Percentiles rank a stretch among this genome's conserved stretches.
phyloP scores from a whole-genome alignment of 2,888 invertebrate genomes.

The Lasioglossum marginatum region DNA sequence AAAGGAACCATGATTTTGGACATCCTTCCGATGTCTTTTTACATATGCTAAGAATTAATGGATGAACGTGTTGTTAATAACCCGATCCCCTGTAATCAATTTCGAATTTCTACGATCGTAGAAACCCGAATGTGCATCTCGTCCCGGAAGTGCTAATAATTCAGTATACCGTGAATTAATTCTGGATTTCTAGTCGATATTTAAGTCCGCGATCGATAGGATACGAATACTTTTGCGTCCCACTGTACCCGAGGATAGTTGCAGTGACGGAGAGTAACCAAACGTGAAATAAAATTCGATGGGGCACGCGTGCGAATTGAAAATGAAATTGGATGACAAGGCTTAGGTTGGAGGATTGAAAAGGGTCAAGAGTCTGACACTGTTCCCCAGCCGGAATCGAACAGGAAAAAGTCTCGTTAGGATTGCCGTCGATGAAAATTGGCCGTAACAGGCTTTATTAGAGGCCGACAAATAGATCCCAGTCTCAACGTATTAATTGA shows the following conservation, averaged over 20 bases:
- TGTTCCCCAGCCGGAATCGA: conserved; percentile 1
- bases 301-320: neutral
- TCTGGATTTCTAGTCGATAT: neutral
- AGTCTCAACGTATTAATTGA: conserved; percentile 65
- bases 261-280: neutral
- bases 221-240: neutral
- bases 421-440: conserved; percentile 58
- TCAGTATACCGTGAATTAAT: neutral
- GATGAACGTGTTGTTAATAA: neutral
- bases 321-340: neutral
- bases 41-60: neutral
- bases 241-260: neutral
- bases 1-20: too few species aligned
- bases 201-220: neutral
- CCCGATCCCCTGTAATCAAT: neutral
- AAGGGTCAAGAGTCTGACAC: conserved; percentile 12
- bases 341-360: neutral
- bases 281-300: neutral
- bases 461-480: conserved; percentile 52
- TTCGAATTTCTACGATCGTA: neutral
- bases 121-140: too few species aligned
- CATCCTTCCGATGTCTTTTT: too few species aligned
- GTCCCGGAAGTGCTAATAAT: neutral
- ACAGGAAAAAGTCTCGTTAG: conserved; percentile 28
- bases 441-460: conserved; percentile 54